These are phyloP conservation scores for Struthio camelus DNA, from an alignment of 2,113 vertebrate species.

Conservation along the genomic window DNA sequence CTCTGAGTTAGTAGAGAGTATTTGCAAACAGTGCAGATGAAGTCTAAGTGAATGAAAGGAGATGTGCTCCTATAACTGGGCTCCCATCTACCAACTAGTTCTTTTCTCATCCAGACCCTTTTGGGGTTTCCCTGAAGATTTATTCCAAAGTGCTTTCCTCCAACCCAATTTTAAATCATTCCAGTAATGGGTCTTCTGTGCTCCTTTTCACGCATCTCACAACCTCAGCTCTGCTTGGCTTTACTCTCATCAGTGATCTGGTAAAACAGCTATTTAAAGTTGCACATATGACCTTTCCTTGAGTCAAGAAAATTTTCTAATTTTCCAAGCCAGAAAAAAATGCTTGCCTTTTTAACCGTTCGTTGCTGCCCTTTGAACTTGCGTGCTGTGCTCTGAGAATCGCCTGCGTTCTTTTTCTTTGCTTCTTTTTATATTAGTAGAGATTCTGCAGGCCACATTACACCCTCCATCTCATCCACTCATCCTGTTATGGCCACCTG, in stretches of 20 bases:
- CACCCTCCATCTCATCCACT: not conserved
- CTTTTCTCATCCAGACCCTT: not conserved
- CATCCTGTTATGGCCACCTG: not conserved
- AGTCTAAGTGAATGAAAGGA: not conserved
- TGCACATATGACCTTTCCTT: not conserved
- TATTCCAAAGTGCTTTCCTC: not conserved
- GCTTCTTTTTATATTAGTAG: not conserved
- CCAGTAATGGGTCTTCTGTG: not conserved
- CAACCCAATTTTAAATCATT: not conserved
- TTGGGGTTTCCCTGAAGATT: not conserved
- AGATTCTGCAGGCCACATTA: not conserved
- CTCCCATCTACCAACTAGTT: not conserved
- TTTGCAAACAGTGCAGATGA: not conserved
- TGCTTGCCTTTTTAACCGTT: rapidly evolving
- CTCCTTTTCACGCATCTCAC: not conserved
- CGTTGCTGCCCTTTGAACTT: not conserved
- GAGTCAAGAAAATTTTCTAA: not conserved
- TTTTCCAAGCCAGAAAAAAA: not conserved
- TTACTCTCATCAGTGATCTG: not conserved
- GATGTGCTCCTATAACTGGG: not conserved
- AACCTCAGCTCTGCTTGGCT: not conserved
- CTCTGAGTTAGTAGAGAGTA: not conserved
- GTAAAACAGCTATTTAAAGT: not conserved
- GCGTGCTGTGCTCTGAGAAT: not conserved
- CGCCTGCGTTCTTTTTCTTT: not conserved